Evolutionary conservation across 2,113 vertebrate genomes (phyloP), one percentile per base, ranked within the genome.

Genomic region (Pagrus major): DNA sequence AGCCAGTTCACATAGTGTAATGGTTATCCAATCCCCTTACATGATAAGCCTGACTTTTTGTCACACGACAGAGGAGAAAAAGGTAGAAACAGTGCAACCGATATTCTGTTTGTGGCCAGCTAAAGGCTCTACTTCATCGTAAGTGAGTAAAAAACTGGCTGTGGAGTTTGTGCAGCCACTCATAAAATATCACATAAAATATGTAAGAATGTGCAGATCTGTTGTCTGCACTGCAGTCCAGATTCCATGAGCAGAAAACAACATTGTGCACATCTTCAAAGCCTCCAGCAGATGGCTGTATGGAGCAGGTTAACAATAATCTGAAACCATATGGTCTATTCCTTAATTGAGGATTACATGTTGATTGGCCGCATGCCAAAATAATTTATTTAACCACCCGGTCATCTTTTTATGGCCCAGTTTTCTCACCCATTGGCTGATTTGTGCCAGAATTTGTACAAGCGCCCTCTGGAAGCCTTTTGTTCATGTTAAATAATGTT

Each of bases 251-350:
- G 8, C 20, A 51, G 20, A 58, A 47, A 35, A 5, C 33, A 58
- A 33, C 5, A 25, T 15, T 12, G 5, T 0, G 6, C 41, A 61
- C 20, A 20, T 71, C 12, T 35, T 21, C 1, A 4, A 39, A 76
- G 44, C 0, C 12, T 58, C 72, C 80, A 77, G 67, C 14, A 31
- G 80, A 61, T 58, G 72, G 76, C 42, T 5, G 72, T 63, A 46
- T 31, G 0, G 9, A 83, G 29, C 47, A 54, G 27, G 0, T 1
- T 29, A 15, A 54, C 3, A 37, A 29, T n/a, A 15, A 31, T 16
- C 20, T 68, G 12, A 51, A 54, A 20, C 23, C 21, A 25, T 6
- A 47, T 7, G 29, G 25, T 3, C n/a, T n/a, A n/a, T n/a, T n/a
- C 37, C 5, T 55, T 1, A 44, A 31, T 70, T 21, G 14, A 33